Evolutionary conservation across 2,113 vertebrate species (phyloP).

Genomic region (Panthera uncia): DNA sequence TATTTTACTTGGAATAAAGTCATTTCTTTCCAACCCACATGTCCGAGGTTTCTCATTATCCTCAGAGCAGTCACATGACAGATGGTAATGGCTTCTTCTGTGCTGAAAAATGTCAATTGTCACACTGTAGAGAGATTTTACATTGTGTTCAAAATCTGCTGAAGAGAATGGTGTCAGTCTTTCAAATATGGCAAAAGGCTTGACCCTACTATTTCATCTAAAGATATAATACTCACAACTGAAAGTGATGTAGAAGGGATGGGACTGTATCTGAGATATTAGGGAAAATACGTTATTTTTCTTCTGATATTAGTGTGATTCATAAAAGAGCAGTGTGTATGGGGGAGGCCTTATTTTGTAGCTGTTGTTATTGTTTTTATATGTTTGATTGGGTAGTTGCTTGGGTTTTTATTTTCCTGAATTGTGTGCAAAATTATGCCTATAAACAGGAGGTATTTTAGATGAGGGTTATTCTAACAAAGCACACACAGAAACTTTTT

Average conservation of each 20-base stretch:
- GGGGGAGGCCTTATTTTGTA: neutral
- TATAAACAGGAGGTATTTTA: neutral
- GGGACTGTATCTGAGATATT: neutral
- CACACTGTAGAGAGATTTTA: constrained; percentile 50
- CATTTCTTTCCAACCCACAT: constrained; percentile 76
- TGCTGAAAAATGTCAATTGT: constrained; percentile 61
- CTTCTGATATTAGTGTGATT: neutral
- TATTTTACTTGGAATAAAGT: constrained; percentile 67
- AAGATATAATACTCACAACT: neutral
- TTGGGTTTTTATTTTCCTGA: neutral
- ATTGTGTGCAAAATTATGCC: neutral
- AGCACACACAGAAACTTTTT: neutral
- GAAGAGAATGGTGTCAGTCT: constrained; percentile 35
- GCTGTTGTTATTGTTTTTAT: neutral
- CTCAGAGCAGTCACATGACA: constrained; percentile 76
- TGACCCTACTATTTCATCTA: neutral
- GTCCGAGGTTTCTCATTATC: constrained; percentile 72
- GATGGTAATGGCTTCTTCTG: constrained; percentile 68
- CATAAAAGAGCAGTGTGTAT: neutral
- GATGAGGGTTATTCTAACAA: neutral
- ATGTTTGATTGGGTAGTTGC: neutral
- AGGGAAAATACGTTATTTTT: neutral
- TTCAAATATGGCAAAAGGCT: neutral
- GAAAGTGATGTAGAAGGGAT: neutral
- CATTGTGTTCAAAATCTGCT: constrained; percentile 34